phyloP scores from a whole-genome alignment of 2,797 vertebrate species.

The Urosaurus nigricauda region DNA sequence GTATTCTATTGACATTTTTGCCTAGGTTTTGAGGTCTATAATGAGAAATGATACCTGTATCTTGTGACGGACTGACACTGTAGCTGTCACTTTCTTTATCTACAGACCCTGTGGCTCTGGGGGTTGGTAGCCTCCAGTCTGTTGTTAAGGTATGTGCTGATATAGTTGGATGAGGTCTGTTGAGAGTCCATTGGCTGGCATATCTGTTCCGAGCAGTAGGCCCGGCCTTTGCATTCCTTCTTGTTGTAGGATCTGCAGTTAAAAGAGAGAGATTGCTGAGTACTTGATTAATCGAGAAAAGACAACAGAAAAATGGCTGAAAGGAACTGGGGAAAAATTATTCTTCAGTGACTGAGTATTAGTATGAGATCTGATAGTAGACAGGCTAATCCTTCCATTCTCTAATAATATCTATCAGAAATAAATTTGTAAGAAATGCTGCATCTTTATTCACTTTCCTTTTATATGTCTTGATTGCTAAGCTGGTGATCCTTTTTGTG shows the following conservation, averaged over 20 bases:
- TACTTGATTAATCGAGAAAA: constrained; percentile 9
- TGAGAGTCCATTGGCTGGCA: constrained; percentile 99
- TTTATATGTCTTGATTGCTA: not conserved
- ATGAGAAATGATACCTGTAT: constrained; percentile 86
- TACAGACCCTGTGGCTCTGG: constrained; percentile 92
- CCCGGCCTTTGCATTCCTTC: constrained; percentile 95
- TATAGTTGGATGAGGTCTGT: constrained; percentile 95
- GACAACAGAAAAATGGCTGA: not conserved
- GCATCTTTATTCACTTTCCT: constrained; percentile 1
- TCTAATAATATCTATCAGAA: not conserved
- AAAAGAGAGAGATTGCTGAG: not conserved
- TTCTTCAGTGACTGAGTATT: not conserved
- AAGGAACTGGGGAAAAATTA: not conserved
- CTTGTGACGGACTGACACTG: constrained; percentile 98
- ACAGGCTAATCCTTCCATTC: not conserved
- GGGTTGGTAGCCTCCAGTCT: constrained; percentile 97
- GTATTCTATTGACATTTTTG: accelerated
- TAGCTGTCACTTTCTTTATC: constrained; percentile 99
- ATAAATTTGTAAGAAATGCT: not conserved
- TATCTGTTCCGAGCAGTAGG: constrained; percentile 94
- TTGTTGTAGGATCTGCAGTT: constrained; percentile 93
- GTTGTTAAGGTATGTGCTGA: constrained; percentile 97
- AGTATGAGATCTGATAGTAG: not conserved
- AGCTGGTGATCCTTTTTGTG: not conserved
- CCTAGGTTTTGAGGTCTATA: not conserved